A percentile compares a stretch with the other conserved stretches of the same genome.
Evolutionary conservation across 2,113 vertebrate species (phyloP).

Genomic region (Heptranchias perlo): DNA sequence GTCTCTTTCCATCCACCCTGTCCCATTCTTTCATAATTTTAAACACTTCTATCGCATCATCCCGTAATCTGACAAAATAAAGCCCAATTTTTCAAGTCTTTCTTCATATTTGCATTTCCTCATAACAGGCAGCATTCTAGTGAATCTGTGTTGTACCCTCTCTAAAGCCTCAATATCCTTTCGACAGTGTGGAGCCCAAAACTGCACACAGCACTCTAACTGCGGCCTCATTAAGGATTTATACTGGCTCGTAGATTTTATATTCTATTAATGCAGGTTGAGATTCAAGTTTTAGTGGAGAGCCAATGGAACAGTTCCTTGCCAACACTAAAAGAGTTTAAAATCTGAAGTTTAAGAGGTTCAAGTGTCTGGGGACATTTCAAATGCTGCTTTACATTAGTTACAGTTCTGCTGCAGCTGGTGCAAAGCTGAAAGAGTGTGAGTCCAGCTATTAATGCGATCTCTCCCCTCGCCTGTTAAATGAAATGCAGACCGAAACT

Average conservation of each 20-base stretch:
- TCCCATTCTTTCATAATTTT: background rate
- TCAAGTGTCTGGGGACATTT: background rate
- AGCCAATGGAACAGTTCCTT: too few relatives aligned
- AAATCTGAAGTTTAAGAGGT: background rate
- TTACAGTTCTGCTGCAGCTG: background rate
- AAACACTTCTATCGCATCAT: too few relatives aligned
- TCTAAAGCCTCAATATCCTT: background rate
- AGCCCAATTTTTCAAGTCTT: background rate
- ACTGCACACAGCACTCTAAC: background rate
- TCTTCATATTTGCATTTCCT: background rate
- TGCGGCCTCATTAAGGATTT: background rate
- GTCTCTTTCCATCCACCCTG: background rate
- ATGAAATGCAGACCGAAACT: background rate
- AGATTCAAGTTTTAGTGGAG: background rate
- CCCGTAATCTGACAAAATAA: too few relatives aligned
- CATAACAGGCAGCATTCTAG: background rate
- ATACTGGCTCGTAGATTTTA: background rate
- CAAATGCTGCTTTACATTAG: background rate
- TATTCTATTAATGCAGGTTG: background rate
- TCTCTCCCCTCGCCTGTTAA: too few relatives aligned
- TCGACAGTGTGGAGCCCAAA: background rate
- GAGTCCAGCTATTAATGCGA: background rate
- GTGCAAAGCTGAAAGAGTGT: background rate
- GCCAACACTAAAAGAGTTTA: background rate
- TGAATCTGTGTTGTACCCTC: background rate